phyloP scores from a whole-genome alignment of 2,888 invertebrate species.

The Cheilosia urbana region DNA sequence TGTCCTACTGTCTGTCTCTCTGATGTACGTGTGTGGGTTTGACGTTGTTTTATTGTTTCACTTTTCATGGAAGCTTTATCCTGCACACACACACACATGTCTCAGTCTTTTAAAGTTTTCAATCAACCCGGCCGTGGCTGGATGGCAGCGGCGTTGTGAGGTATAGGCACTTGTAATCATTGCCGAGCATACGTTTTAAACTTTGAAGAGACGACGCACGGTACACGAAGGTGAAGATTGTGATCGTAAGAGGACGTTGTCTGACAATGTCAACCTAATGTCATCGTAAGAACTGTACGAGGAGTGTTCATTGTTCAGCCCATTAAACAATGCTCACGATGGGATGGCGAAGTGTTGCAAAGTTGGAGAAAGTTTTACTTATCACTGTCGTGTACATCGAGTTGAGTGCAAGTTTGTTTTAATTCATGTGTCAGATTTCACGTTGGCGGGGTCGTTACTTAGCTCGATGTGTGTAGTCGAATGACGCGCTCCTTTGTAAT shows the following conservation, averaged over 20 bases:
- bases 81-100: constrained; percentile 5
- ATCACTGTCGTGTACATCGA: constrained; percentile 9
- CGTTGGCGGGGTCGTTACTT: neutral
- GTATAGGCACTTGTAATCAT: neutral
- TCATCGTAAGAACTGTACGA: constrained; percentile 1
- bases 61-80: neutral
- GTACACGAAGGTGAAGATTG: constrained; percentile 14
- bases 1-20: constrained; percentile 13
- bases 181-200: constrained; percentile 35
- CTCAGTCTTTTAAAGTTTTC: constrained; percentile 39
- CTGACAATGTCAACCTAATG: constrained; percentile 26
- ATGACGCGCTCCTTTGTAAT: neutral
- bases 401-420: constrained; percentile 9
- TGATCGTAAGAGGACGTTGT: constrained; percentile 7
- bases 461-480: neutral
- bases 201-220: constrained; percentile 23
- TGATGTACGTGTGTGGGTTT: constrained; percentile 6
- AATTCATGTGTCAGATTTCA: constrained; percentile 1
- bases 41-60: constrained; percentile 9
- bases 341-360: neutral
- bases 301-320: constrained; percentile 4
- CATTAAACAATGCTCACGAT: neutral
- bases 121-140: constrained; percentile 33
- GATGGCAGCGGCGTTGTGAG: neutral
- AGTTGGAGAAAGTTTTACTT: constrained; percentile 4